A percentile compares a stretch with the other conserved stretches of the same genome.
Conservation (phyloP, 2,888 invertebrate species). For the Teleogryllus oceanicus region DNA sequence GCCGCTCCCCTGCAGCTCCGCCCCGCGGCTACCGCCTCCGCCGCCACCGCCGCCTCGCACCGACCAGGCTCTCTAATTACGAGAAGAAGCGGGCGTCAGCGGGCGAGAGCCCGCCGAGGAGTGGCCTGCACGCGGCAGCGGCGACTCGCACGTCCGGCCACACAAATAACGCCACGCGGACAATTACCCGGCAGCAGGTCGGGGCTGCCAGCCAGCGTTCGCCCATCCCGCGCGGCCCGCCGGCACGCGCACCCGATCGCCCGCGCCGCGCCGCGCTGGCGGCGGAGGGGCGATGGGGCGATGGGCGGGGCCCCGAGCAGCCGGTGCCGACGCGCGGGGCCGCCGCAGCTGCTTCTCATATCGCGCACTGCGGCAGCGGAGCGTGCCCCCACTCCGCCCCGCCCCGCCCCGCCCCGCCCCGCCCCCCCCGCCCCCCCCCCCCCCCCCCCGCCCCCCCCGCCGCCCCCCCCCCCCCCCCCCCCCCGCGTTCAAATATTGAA, state of each 20-base stretch:
- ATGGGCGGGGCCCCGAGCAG: not conserved
- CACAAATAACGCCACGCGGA: not conserved
- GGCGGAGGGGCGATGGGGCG: not conserved
- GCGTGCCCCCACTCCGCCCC: slow-evolving; percentile 3
- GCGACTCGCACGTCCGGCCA: not conserved
- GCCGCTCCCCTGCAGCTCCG: not conserved
- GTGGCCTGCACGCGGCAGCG: too few species aligned
- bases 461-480: not conserved
- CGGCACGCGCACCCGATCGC: not conserved
- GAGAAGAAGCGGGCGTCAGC: not conserved
- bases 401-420: not conserved
- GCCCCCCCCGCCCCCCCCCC: not conserved
- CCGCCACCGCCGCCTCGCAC: not conserved
- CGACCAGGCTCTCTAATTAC: not conserved
- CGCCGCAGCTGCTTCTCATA: slow-evolving; percentile 10
- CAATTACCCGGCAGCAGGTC: not conserved
- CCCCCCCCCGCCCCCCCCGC: not conserved
- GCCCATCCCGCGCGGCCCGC: too few species aligned
- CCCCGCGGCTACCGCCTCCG: not conserved
- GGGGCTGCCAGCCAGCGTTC: too few species aligned
- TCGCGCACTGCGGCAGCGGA: slow-evolving; percentile 10
- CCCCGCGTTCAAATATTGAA: slow-evolving; percentile 22
- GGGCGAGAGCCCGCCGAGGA: too few species aligned
- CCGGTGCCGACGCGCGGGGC: slow-evolving; percentile 23
- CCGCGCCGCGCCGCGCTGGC: not conserved